phyloP scores from a whole-genome alignment of 2,797 vertebrate genomes.

The Mionectes olivaceus region DNA sequence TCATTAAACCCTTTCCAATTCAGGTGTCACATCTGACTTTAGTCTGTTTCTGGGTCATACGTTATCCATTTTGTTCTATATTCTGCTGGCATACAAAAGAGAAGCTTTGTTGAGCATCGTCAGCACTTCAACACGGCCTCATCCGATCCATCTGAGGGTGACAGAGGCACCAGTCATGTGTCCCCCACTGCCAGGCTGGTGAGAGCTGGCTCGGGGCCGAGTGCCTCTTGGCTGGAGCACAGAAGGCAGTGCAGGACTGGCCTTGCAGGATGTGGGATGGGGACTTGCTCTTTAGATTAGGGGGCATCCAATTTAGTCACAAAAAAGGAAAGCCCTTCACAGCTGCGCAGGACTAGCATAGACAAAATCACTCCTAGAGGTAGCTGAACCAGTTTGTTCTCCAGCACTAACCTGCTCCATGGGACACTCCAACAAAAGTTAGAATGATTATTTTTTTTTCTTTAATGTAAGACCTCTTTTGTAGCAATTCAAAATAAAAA shows the following conservation, averaged over 20 bases:
- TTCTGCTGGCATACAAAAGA: not conserved
- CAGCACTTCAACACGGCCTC: accelerated
- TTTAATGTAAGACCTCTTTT: not conserved
- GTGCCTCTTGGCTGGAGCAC: not conserved
- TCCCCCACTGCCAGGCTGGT: accelerated
- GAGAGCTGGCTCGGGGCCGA: accelerated
- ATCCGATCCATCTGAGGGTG: not conserved
- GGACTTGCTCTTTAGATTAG: accelerated
- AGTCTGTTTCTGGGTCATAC: not conserved
- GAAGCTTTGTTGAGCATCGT: not conserved
- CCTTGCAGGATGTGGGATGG: not conserved
- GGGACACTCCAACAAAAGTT: not conserved
- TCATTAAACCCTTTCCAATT: not conserved
- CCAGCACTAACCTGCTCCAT: not conserved
- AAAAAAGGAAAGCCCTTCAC: not conserved
- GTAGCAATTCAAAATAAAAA: not conserved
- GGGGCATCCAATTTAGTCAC: not conserved
- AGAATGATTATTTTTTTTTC: not conserved
- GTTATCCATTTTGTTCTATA: accelerated
- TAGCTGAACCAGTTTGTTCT: not conserved
- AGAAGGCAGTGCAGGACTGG: not conserved
- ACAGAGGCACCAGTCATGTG: accelerated
- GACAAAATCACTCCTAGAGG: not conserved
- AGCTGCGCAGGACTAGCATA: accelerated
- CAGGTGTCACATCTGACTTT: not conserved